phyloP scores from a whole-genome alignment of 2,888 invertebrate species.

The Carterocephalus palaemon region DNA sequence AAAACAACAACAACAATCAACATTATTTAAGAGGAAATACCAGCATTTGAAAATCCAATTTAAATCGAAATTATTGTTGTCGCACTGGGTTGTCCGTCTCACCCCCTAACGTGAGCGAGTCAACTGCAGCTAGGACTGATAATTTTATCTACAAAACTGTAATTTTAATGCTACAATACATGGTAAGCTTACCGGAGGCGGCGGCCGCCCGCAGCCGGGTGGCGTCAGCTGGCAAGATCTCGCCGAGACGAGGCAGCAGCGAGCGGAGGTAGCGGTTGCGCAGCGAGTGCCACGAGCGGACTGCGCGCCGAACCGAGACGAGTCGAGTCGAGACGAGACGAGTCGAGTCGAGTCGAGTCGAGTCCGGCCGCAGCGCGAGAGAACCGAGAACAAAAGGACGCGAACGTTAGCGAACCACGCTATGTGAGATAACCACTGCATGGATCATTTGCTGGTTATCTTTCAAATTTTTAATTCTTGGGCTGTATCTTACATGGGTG shows the following conservation, averaged over 20 bases:
- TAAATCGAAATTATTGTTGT: not conserved
- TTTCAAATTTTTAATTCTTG: too few relatives aligned
- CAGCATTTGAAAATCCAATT: not conserved
- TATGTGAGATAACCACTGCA: not conserved
- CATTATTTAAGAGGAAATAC: not conserved
- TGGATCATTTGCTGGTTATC: too few relatives aligned
- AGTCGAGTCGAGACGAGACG: too few relatives aligned
- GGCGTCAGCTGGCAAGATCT: constrained; percentile 45
- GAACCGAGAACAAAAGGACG: too few relatives aligned
- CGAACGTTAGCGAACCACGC: not conserved
- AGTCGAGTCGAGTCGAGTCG: too few relatives aligned
- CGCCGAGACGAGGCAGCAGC: constrained; percentile 54
- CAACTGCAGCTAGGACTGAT: not conserved
- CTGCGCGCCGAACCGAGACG: constrained; percentile 33
- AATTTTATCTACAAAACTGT: not conserved
- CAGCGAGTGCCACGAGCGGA: constrained; percentile 67
- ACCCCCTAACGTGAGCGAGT: not conserved
- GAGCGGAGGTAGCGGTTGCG: constrained; percentile 69
- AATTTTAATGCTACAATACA: not conserved
- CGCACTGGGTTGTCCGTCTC: not conserved
- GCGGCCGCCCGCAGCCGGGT: constrained; percentile 41
- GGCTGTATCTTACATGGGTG: too few relatives aligned
- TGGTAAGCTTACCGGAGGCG: constrained; percentile 27
- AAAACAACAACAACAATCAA: not conserved
- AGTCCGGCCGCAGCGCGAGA: too few relatives aligned